These are phyloP conservation scores for Agraylea sexmaculata DNA, from an alignment of 1,140 invertebrate genomes.

Conservation along the genomic window DNA sequence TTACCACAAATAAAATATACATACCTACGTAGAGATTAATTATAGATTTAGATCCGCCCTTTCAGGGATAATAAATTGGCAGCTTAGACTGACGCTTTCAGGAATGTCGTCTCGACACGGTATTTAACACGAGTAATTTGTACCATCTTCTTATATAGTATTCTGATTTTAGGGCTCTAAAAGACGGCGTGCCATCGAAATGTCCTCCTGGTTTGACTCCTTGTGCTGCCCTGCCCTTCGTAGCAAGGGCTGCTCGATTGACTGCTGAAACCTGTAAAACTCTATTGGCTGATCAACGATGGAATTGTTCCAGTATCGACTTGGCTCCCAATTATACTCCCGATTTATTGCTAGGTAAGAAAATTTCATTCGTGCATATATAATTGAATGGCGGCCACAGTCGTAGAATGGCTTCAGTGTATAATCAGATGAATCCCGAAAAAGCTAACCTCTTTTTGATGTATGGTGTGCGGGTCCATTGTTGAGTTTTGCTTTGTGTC, in stretches of 20 bases:
- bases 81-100: too few relatives aligned
- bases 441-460: slow-evolving; percentile 4
- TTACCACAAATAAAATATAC: too few relatives aligned
- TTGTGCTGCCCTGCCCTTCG: slow-evolving; percentile 57
- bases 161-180: slow-evolving; percentile 9
- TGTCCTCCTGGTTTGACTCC: slow-evolving; percentile 28
- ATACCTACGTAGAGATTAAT: too few relatives aligned
- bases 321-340: slow-evolving; percentile 57
- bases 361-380: not conserved
- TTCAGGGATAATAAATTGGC: too few relatives aligned
- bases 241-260: slow-evolving; percentile 56
- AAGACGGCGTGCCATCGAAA: not conserved
- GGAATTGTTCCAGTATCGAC: slow-evolving; percentile 75
- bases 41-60: too few relatives aligned
- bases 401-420: not conserved
- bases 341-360: slow-evolving; percentile 62
- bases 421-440: slow-evolving; percentile 5
- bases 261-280: slow-evolving; percentile 59
- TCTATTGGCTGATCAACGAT: slow-evolving; percentile 58
- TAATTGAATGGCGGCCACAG: not conserved
- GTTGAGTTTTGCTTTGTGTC: too few relatives aligned
- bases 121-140: too few relatives aligned
- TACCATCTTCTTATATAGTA: too few relatives aligned
- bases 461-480: too few relatives aligned
- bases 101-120: too few relatives aligned